Evolutionary conservation across 1,140 invertebrate genomes (phyloP).

Genomic region (Dysdera silvatica): DNA sequence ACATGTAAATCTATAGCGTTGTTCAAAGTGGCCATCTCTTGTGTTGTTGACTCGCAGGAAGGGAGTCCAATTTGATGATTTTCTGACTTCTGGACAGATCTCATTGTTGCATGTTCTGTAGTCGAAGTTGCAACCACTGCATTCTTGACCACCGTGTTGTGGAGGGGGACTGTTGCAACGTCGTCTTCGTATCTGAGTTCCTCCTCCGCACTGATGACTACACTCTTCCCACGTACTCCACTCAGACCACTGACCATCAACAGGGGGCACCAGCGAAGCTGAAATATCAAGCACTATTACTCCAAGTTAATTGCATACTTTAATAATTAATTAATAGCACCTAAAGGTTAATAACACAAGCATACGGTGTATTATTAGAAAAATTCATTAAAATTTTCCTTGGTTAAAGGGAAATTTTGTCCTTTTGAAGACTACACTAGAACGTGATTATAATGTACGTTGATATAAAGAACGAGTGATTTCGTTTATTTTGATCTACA

Average conservation of each 20-base stretch:
- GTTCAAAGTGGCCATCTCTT: slow-evolving; percentile 57
- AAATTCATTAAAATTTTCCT: neutral
- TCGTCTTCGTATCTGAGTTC: slow-evolving; percentile 44
- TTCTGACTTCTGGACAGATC: slow-evolving; percentile 57
- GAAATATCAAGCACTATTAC: neutral
- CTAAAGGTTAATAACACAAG: neutral
- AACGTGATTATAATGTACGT: too few species aligned
- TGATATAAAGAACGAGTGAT: too few species aligned
- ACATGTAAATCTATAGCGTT: slow-evolving; percentile 66
- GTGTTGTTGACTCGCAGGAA: slow-evolving; percentile 56
- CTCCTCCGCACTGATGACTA: slow-evolving; percentile 39
- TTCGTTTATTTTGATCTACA: too few species aligned
- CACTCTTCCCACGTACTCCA: slow-evolving; percentile 45
- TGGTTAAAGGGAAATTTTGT: neutral
- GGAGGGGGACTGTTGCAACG: slow-evolving; percentile 59
- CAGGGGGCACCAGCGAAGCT: slow-evolving; percentile 7
- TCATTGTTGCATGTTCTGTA: slow-evolving; percentile 61
- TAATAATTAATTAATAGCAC: neutral
- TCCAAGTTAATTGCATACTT: neutral
- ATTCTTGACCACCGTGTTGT: slow-evolving; percentile 54
- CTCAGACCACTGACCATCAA: slow-evolving; percentile 42
- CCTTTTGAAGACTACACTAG: neutral
- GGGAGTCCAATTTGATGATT: slow-evolving; percentile 63
- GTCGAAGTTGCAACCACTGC: slow-evolving; percentile 55
- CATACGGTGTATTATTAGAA: neutral